Base-by-base conservation (phyloP, 2,113 vertebrate genomes). In the Odobenus rosmarus region DNA sequence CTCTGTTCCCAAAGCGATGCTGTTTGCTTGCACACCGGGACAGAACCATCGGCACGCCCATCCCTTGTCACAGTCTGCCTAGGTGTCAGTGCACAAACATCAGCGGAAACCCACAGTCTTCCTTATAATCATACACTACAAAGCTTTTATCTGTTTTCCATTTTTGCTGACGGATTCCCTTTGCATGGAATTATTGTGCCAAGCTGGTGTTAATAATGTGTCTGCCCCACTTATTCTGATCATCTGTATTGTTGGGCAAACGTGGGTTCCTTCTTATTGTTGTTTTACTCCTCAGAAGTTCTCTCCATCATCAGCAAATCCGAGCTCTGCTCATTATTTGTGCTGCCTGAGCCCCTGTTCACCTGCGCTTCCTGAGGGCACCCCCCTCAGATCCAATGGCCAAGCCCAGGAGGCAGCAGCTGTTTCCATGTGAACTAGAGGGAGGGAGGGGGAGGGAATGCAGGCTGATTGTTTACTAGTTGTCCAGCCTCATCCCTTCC, bases 271-370 rank as follows among this genome's bases (percentile, higher is more conserved):
- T 87, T 10, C 33, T 49, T 7, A 91, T 92, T 71, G 93, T 86
- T 86, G 96, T 97, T 93, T 96, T 62, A 49, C 97, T 98, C 97
- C 96, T 97, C 89, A 1, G 91, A 97, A 98, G 97, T 92, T 97
- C 98, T 96, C 98, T 96, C 96, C 95, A 90, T 93, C 97, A 96
- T 95, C 98, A 98, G 98, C 98, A 98, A 96, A 97, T 96, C 95
- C 94, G 9, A 46, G 85, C 2, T 10, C 59, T 13, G 95, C 89
- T 98, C 97, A 97, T 98, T 95, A 98, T 97, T 97, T 93, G 93
- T 95, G 85, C 96, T 12, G 96, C 93, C 0, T 3, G 85, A 86
- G 94, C 87, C 91, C 28, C 90, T 33, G 81, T 90, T 98, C 88
- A 93, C 96, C 97, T 97, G 95, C 85, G 92, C 95, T 91, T 57